These are phyloP conservation scores for Nothobranchius furzeri DNA, from an alignment of 2,113 vertebrate genomes.

Conservation along the genomic window DNA sequence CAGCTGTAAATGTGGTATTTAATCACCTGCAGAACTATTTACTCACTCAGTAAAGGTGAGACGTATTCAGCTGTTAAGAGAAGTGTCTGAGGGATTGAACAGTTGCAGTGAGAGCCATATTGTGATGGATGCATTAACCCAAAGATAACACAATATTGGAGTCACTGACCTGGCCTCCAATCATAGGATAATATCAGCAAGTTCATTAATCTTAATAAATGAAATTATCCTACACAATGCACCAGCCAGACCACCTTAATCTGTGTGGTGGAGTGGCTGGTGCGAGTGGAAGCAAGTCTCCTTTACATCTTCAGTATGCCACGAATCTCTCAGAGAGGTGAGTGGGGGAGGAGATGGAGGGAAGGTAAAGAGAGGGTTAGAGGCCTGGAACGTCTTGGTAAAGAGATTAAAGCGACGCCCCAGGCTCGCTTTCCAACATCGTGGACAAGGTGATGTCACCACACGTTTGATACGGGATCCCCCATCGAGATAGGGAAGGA, in stretches of 20 bases:
- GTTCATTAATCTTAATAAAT: slow-evolving; percentile 60
- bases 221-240: slow-evolving; percentile 47
- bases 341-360: not conserved
- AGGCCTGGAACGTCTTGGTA: slow-evolving; percentile 10
- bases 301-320: slow-evolving; percentile 17
- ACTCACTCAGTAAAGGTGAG: slow-evolving; percentile 59
- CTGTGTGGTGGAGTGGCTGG: not conserved
- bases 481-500: slow-evolving; percentile 30
- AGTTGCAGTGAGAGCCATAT: slow-evolving; percentile 40
- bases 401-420: slow-evolving; percentile 50
- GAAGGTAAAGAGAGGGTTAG: slow-evolving; percentile 14
- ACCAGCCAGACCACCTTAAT: slow-evolving; percentile 11
- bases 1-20: slow-evolving; percentile 59
- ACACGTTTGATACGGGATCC: slow-evolving; percentile 50
- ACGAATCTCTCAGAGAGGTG: slow-evolving; percentile 53
- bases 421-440: slow-evolving; percentile 42
- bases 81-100: slow-evolving; percentile 44
- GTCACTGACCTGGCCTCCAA: slow-evolving; percentile 36
- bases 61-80: slow-evolving; percentile 65
- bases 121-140: slow-evolving; percentile 50
- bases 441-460: slow-evolving; percentile 72
- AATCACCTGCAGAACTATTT: slow-evolving; percentile 62
- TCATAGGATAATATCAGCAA: slow-evolving; percentile 57
- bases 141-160: slow-evolving; percentile 58
- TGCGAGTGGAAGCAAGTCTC: slow-evolving; percentile 7